Evolutionary conservation across 2,888 invertebrate genomes (phyloP).

Genomic region (Acleris literana): DNA sequence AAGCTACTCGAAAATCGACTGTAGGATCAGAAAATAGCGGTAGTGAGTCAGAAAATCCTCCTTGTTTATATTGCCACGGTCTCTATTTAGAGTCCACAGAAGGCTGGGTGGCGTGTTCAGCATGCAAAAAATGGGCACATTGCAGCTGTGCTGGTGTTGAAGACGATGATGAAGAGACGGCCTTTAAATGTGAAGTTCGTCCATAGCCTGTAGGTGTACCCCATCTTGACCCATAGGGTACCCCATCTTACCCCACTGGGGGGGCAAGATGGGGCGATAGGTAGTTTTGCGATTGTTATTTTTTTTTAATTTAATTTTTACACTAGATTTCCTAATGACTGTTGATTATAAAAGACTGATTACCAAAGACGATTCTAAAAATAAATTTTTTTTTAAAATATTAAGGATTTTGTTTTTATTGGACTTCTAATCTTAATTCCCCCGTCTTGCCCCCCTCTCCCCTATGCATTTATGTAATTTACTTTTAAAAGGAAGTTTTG

Average conservation of each 20-base stretch:
- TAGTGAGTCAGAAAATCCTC: conserved; percentile 20
- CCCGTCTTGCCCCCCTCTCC: conserved; percentile 5
- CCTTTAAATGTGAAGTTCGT: conserved; percentile 40
- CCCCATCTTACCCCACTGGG: conserved; percentile 37
- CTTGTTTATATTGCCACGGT: conserved; percentile 40
- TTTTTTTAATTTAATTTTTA: conserved; percentile 24
- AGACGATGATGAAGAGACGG: conserved; percentile 43
- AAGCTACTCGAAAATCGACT: conserved; percentile 20
- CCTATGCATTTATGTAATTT: no score
- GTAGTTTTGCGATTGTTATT: conserved; percentile 29
- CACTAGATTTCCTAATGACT: conserved; percentile 29
- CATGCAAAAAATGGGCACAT: conserved; percentile 43
- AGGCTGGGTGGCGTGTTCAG: conserved; percentile 43
- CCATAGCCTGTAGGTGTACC: conserved; percentile 23
- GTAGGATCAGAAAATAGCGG: conserved; percentile 15
- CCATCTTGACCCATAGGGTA: conserved; percentile 35
- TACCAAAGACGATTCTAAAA: conserved; percentile 30
- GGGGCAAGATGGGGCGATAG: conserved; percentile 33
- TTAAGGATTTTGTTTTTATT: conserved; percentile 21
- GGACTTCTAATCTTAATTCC: conserved; percentile 30
- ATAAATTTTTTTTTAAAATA: conserved; percentile 25
- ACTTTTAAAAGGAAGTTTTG: no score
- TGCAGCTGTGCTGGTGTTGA: conserved; percentile 44
- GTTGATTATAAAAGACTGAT: conserved; percentile 33
- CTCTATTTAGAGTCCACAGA: conserved; percentile 43